phyloP scores from a whole-genome alignment of 2,888 invertebrate genomes.

The Parnassius glacialis region DNA sequence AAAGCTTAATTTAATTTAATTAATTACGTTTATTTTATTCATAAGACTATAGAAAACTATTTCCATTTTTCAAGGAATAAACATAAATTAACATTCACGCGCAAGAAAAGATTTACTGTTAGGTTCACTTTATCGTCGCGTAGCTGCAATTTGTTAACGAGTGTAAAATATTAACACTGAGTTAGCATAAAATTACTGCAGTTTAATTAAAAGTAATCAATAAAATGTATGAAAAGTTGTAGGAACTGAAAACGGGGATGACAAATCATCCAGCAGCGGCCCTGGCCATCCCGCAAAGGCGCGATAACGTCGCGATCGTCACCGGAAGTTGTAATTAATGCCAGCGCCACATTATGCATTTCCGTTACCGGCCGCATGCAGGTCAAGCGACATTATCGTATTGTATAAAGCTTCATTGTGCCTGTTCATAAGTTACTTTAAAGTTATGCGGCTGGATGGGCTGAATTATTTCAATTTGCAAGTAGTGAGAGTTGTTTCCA shows the following conservation, averaged over 20 bases:
- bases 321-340: slow-evolving; percentile 64
- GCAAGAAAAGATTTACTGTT: slow-evolving; percentile 14
- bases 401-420: slow-evolving; percentile 42
- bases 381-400: slow-evolving; percentile 43
- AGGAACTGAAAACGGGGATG: slow-evolving; percentile 21
- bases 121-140: slow-evolving; percentile 1
- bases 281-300: slow-evolving; percentile 33
- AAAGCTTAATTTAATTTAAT: too few relatives aligned
- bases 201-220: slow-evolving; percentile 18
- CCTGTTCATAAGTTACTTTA: slow-evolving; percentile 52
- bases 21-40: background rate
- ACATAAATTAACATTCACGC: slow-evolving; percentile 17
- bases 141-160: slow-evolving; percentile 9
- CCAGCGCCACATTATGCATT: slow-evolving; percentile 55
- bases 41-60: slow-evolving; percentile 1
- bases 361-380: slow-evolving; percentile 52
- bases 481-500: slow-evolving; percentile 60
- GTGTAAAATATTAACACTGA: slow-evolving; percentile 9
- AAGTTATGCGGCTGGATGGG: slow-evolving; percentile 53
- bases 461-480: slow-evolving; percentile 70
- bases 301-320: slow-evolving; percentile 51
- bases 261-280: slow-evolving; percentile 33
- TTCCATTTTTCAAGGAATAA: slow-evolving; percentile 15
- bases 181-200: slow-evolving; percentile 4
- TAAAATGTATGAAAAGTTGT: slow-evolving; percentile 10